Evolutionary conservation across 1,140 invertebrate species (phyloP), one percentile per base, ranked within the genome.

Genomic region (Melitaea cinxia): DNA sequence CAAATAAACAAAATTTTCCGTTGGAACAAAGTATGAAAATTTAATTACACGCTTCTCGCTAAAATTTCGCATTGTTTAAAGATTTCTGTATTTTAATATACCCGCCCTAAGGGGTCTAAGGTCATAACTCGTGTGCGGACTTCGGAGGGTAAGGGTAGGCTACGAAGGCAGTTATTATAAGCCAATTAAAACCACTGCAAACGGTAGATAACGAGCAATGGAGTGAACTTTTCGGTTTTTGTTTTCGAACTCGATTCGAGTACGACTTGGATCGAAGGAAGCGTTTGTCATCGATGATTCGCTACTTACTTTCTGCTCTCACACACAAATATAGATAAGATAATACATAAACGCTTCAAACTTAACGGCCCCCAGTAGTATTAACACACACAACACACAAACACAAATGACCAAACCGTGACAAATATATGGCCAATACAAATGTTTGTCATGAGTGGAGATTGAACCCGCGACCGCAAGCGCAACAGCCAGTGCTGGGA

Each of bases 101-200:
- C 75, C 70, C 73, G 59, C 72, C 42, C 42, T 30, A 28, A 42
- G 56, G 56, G 56, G 42, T 78, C 77, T 77, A 72, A 80, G 82
- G 79, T 78, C 80, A 80, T 83, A 83, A 82, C 72, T 80, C 72
- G 73, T 73, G 64, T 67, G 69, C 64, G 50, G 57, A 60, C 63
- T 62, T 54, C 55, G 49, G 75, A 78, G 83, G 81, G 84, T 83
- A 78, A 75, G 70, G 63, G 59, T 49, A 54, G 52, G 55, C 68
- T 35, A 37, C n/a, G 49, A 59, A 49, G 68, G 63, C 68, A 76
- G 78, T 85, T 87, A 85, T 87, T 85, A 87, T 87, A 87, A 85
- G 83, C 75, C 84, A 87, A 87, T 87, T 87, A 83, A 83, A 87
- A 83, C 75, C 77, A 74, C 71, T 80, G 78, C 57, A 62, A 73